Percentiles rank a stretch among this genome's conserved stretches.
phyloP scores from a whole-genome alignment of 30 jellyfish, hydroid and myxozoan genomes.

The Aurelia aurita complex sp. Pacific region DNA sequence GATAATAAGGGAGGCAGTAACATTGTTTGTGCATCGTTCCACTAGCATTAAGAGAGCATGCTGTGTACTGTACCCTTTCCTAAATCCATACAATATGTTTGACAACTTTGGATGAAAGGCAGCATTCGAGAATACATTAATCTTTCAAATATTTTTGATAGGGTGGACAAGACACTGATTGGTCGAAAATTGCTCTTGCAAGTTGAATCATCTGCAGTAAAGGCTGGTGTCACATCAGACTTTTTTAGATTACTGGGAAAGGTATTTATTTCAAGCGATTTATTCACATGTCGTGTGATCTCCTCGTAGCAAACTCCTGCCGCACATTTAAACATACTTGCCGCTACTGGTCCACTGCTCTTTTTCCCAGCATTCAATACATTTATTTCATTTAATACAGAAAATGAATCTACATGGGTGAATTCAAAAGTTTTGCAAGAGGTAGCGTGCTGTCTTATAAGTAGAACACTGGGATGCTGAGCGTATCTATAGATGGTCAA shows the following conservation, averaged over 20 bases:
- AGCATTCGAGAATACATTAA: conserved; percentile 21
- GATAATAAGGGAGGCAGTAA: too few relatives aligned
- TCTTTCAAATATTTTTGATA: conserved; percentile 7
- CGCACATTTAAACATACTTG: neutral
- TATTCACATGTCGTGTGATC: neutral
- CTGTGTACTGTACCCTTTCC: conserved; percentile 5
- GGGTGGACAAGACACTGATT: conserved; percentile 1
- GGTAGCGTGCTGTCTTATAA: too few relatives aligned
- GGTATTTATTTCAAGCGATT: neutral
- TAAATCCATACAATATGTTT: neutral
- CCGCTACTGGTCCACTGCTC: conserved; percentile 13
- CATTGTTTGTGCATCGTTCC: neutral
- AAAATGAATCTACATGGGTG: too few relatives aligned
- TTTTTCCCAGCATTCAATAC: neutral
- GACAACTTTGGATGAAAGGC: neutral
- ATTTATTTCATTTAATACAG: too few relatives aligned
- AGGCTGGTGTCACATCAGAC: conserved; percentile 14
- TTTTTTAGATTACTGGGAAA: conserved; percentile 5
- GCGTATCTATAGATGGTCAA: too few relatives aligned
- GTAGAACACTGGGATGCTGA: too few relatives aligned
- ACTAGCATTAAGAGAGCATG: conserved; percentile 4
- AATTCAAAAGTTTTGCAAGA: too few relatives aligned
- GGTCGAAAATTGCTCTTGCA: conserved; percentile 6
- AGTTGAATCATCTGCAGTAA: neutral
- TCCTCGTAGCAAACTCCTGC: conserved; percentile 16